Base-by-base conservation (phyloP, 2,113 vertebrate species). In the Tor tambroides region DNA sequence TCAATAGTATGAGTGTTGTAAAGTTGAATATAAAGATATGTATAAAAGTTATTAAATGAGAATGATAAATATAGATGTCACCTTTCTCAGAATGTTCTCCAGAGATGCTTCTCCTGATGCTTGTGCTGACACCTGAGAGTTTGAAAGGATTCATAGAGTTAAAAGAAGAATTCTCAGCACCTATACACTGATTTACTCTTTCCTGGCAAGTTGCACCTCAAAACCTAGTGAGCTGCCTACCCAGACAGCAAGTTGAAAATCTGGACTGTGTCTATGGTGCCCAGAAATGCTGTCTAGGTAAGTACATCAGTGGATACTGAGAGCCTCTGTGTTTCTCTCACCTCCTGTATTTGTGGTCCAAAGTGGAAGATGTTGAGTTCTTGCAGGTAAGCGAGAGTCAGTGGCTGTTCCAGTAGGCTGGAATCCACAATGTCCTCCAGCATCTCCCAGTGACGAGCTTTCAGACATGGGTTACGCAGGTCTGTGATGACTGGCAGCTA, bases 61-160 rank as follows among this genome's bases (percentile, higher is more conserved):
- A 65, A 81, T 28, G 28, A 38, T 51, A 28, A 3, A 11, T 9
- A 71, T 32, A 84, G 10, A 43, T 75, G 85, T 35, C 87, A 97
- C 96, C 95, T 96, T 97, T 92, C 94, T 94, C 87, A 97, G 91
- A 87, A 96, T 92, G 43, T 38, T 88, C 88, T 96, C 94, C 85
- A 97, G 87, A 28, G 96, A 93, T n/a, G 95, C 94, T 93, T 97
- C 96, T 90, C 95, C 96, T 65, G 96, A 96, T 35, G 95, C 95
- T 88, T 96, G 95, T 51, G 95, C 96, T 86, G 96, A 97, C 87
- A 97, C 91, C 95, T 95, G 54, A 75, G 90, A 84, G 83, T 35
- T 28, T 43, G 19, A 75, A 14, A 67, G 15, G 69, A 72, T 46
- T 49, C 14, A 71, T 30, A 5, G 1, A 49, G 23, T 32, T 30